Conservation (phyloP, 2,797 vertebrate species). For the Microchirus variegatus region DNA sequence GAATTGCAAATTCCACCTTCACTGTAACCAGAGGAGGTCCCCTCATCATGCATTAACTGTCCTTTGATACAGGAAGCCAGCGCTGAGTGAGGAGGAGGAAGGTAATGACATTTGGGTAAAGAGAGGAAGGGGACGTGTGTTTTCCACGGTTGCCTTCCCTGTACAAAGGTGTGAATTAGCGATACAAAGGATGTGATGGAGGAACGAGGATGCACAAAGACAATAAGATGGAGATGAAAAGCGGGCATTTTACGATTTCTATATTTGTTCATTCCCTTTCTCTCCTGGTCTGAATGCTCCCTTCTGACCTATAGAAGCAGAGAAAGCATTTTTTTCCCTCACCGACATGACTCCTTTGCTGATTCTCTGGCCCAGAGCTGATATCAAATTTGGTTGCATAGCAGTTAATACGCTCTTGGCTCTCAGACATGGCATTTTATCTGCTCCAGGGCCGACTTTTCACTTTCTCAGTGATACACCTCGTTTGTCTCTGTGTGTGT, state of each 20-base stretch:
- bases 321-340: constrained; percentile 45
- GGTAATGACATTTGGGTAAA: constrained; percentile 49
- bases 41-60: neutral
- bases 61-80: constrained; percentile 26
- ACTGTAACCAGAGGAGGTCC: neutral
- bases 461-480: constrained; percentile 49
- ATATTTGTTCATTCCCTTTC: constrained; percentile 35
- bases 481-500: constrained; percentile 57
- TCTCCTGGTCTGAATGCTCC: constrained; percentile 27
- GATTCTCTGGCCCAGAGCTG: constrained; percentile 38
- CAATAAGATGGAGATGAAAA: constrained; percentile 38
- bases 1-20: neutral
- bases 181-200: constrained; percentile 53
- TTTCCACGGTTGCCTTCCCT: constrained; percentile 58
- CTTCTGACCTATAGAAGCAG: constrained; percentile 35
- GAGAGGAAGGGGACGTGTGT: constrained; percentile 50
- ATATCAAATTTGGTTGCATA: constrained; percentile 57
- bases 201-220: constrained; percentile 40
- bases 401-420: constrained; percentile 56
- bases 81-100: constrained; percentile 50
- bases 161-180: constrained; percentile 45
- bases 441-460: constrained; percentile 48
- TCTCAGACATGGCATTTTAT: constrained; percentile 47
- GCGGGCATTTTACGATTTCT: constrained; percentile 33
- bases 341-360: constrained; percentile 47